A percentile compares a stretch with the other conserved stretches of the same genome.
These are phyloP conservation scores for Boleophthalmus pectinirostris DNA, from an alignment of 2,113 vertebrate genomes.

Conservation along the genomic window DNA sequence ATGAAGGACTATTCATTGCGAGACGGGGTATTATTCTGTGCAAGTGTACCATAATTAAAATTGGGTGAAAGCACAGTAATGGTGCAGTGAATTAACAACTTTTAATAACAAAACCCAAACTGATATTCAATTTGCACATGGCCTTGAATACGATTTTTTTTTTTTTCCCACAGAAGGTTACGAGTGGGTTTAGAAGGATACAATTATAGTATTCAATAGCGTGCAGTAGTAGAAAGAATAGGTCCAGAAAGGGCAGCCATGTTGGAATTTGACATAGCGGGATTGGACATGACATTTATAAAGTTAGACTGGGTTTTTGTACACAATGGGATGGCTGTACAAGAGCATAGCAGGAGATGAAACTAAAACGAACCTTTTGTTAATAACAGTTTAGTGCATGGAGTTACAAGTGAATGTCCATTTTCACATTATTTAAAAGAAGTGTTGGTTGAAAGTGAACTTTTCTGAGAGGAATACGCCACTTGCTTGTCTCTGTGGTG, in stretches of 20 bases:
- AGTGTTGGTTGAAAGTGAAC: background rate
- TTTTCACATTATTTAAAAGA: background rate
- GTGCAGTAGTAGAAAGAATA: conserved; percentile 5
- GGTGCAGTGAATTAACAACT: conserved; percentile 29
- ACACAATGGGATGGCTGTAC: background rate
- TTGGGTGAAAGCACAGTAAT: conserved; percentile 19
- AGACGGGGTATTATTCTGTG: conserved; percentile 19
- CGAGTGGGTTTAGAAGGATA: conserved; percentile 1
- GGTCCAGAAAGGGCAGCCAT: background rate
- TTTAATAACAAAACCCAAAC: conserved; percentile 25
- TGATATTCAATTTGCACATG: conserved; percentile 26
- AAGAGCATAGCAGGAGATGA: background rate
- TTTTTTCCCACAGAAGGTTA: conserved; percentile 22
- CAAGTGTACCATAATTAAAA: conserved; percentile 30
- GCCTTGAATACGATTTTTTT: background rate
- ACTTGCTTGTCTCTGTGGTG: background rate
- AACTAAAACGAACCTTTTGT: background rate
- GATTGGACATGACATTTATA: background rate
- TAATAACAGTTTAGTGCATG: background rate
- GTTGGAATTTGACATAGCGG: background rate
- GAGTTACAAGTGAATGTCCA: background rate
- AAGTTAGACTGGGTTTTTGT: background rate
- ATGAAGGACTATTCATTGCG: conserved; percentile 17
- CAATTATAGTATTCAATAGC: conserved; percentile 9
- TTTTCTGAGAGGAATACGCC: background rate